These are phyloP conservation scores for Hydropotes inermis DNA, from an alignment of 2,113 vertebrate species.

Conservation along the genomic window DNA sequence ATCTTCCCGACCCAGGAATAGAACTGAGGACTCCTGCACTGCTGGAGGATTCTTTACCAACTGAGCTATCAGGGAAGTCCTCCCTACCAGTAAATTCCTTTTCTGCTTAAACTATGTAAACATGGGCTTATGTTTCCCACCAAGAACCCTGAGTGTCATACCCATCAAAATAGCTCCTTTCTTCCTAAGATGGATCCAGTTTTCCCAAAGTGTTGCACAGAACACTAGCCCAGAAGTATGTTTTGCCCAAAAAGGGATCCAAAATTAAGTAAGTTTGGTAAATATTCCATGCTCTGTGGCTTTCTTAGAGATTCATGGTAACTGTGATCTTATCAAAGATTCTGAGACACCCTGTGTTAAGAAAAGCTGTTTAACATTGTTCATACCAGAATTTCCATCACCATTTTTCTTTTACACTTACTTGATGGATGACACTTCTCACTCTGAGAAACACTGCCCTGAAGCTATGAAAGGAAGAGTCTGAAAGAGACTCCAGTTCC, in stretches of 20 bases:
- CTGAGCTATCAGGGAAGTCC: neutral
- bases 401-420: neutral
- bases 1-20: neutral
- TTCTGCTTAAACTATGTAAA: neutral
- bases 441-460: neutral
- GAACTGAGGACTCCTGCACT: neutral
- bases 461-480: neutral
- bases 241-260: neutral
- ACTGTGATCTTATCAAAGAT: neutral
- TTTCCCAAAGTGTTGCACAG: neutral
- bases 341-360: neutral
- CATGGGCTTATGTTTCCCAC: neutral
- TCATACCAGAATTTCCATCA: neutral
- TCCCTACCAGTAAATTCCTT: neutral
- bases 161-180: neutral
- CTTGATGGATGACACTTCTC: neutral
- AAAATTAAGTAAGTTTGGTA: neutral
- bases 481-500: neutral
- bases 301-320: neutral
- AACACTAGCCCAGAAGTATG: neutral
- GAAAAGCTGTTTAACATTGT: neutral
- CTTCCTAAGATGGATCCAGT: neutral
- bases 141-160: neutral
- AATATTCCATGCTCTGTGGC: neutral
- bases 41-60: neutral